Evolutionary conservation across 2,888 invertebrate species (phyloP).

Genomic region (Athalia rosae): DNA sequence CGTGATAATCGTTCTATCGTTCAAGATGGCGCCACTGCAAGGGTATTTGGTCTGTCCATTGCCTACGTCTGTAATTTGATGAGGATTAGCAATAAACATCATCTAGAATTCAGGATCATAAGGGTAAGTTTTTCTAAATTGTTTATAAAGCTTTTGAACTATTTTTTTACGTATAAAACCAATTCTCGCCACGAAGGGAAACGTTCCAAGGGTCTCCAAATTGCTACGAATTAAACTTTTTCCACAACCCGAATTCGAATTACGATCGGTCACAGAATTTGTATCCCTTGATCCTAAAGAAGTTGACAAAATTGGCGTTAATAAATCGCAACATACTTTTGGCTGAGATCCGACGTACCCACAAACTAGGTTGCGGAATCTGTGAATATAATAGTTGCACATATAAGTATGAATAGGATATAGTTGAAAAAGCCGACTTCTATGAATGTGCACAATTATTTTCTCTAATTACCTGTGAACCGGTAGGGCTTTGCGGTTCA

Average conservation of each 20-base stretch:
- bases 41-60: slow-evolving; percentile 84
- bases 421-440: not conserved
- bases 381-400: slow-evolving; percentile 38
- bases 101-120: not conserved
- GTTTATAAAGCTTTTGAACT: slow-evolving; percentile 16
- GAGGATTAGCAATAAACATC: too few species aligned
- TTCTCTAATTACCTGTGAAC: slow-evolving; percentile 59
- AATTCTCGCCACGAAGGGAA: slow-evolving; percentile 85
- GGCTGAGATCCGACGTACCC: slow-evolving; percentile 58
- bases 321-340: slow-evolving; percentile 62
- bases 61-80: slow-evolving; percentile 76
- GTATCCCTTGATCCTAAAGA: slow-evolving; percentile 32
- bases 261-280: slow-evolving; percentile 5
- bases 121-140: not conserved
- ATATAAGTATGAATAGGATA: not conserved
- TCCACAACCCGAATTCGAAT: slow-evolving; percentile 58
- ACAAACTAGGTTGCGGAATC: slow-evolving; percentile 64
- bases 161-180: slow-evolving; percentile 82
- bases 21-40: slow-evolving; percentile 85
- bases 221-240: slow-evolving; percentile 59
- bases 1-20: slow-evolving; percentile 79
- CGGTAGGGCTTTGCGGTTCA: slow-evolving; percentile 59
- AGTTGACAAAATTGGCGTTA: slow-evolving; percentile 44
- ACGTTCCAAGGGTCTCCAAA: slow-evolving; percentile 77
- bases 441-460: slow-evolving; percentile 27